A percentile compares a stretch with the other conserved stretches of the same genome.
These are phyloP conservation scores for Aptenodytes patagonicus DNA, from an alignment of 2,113 vertebrate genomes.

Conservation along the genomic window DNA sequence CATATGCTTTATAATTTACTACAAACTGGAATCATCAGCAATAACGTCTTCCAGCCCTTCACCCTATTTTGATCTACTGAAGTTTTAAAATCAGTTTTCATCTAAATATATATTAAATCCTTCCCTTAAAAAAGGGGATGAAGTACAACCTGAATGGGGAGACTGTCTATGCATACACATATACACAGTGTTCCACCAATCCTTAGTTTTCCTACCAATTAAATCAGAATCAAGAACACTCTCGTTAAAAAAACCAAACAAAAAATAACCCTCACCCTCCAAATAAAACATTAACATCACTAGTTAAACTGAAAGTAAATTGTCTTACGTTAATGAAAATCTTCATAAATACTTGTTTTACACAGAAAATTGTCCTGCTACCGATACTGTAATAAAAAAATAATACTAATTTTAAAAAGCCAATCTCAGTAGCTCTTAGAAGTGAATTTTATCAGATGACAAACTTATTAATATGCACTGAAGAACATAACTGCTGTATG, in stretches of 20 bases:
- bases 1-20: constrained; percentile 64
- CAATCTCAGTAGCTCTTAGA: background rate
- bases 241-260: background rate
- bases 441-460: background rate
- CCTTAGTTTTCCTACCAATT: background rate
- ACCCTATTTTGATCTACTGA: constrained; percentile 40
- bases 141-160: background rate
- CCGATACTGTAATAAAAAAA: background rate
- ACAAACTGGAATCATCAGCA: constrained; percentile 66
- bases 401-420: background rate
- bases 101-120: constrained; percentile 22
- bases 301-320: background rate
- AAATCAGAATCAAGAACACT: background rate
- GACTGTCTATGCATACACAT: background rate
- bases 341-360: background rate
- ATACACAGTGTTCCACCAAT: background rate
- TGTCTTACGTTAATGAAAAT: background rate
- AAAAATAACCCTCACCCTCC: background rate
- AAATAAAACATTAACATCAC: background rate
- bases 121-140: background rate
- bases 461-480: background rate
- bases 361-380: background rate
- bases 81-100: constrained; percentile 46
- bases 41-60: constrained; percentile 59
- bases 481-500: background rate